Percentiles rank a stretch among this genome's conserved stretches.
phyloP scores from a whole-genome alignment of 1,140 invertebrate species.

The Hylaeus anthracinus region DNA sequence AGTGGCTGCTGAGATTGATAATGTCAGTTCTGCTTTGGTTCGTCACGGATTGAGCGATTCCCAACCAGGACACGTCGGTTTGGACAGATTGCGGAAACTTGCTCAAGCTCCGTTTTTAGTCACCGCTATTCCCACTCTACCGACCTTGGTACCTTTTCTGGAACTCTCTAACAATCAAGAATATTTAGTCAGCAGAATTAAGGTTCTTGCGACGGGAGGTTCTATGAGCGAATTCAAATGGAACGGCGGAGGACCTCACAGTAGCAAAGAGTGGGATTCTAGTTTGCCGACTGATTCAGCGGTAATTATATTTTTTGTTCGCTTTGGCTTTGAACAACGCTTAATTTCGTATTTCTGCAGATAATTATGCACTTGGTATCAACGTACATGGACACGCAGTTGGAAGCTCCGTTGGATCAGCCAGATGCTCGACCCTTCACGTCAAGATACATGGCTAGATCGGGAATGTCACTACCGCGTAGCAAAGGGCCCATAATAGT shows the following conservation, averaged over 20 bases:
- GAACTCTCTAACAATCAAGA: constrained; percentile 91
- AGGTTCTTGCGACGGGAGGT: constrained; percentile 87
- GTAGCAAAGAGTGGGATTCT: constrained; percentile 89
- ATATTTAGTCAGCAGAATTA: constrained; percentile 89
- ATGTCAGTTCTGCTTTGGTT: constrained; percentile 85
- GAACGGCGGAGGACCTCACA: constrained; percentile 87
- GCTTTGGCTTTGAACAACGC: no score
- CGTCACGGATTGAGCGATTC: constrained; percentile 87
- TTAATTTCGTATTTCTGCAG: constrained; percentile 77
- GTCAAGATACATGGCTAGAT: constrained; percentile 77
- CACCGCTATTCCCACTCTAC: constrained; percentile 85
- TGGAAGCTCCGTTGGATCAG: constrained; percentile 87
- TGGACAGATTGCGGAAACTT: constrained; percentile 87
- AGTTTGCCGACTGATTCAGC: constrained; percentile 90
- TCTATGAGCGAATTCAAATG: constrained; percentile 92
- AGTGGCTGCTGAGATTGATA: constrained; percentile 86
- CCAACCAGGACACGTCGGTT: constrained; percentile 85
- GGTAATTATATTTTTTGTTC: constrained; percentile 77
- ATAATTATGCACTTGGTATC: constrained; percentile 92
- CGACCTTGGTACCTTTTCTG: constrained; percentile 88
- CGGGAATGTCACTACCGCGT: constrained; percentile 75
- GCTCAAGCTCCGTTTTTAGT: constrained; percentile 84
- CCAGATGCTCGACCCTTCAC: constrained; percentile 90
- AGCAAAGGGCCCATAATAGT: constrained; percentile 81
- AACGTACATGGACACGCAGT: constrained; percentile 90